Evolutionary conservation across 2,113 vertebrate species (phyloP).

Genomic region (Orthonyx spaldingii): DNA sequence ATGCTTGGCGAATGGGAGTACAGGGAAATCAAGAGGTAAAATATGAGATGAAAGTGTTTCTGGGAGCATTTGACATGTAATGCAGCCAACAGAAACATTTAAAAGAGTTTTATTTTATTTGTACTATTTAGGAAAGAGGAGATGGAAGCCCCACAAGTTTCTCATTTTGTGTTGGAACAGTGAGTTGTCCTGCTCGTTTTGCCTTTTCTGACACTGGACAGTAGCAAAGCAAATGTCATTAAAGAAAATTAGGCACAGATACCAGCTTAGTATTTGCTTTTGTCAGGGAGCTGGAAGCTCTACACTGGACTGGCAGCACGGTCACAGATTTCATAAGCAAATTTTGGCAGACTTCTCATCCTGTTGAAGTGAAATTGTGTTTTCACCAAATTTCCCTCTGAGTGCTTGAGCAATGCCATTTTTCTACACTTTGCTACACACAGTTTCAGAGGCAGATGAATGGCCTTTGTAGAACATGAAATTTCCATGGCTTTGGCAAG

Average conservation of each 20-base stretch:
- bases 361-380: background rate
- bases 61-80: background rate
- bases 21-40: constrained; percentile 27
- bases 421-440: background rate
- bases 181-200: background rate
- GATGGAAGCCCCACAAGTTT: background rate
- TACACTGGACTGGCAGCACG: background rate
- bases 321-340: background rate
- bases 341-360: background rate
- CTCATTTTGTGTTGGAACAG: background rate
- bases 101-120: background rate
- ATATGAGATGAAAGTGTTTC: background rate
- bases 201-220: background rate
- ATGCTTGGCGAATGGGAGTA: background rate
- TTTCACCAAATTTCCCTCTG: background rate
- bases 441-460: constrained; percentile 16
- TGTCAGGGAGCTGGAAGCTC: background rate
- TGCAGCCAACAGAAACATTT: constrained; percentile 17
- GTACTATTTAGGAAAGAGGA: background rate
- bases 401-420: background rate
- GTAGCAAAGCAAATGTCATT: background rate
- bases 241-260: background rate
- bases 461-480: constrained; percentile 55
- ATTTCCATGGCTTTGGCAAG: constrained; percentile 59
- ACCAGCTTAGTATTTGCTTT: background rate